Evolutionary conservation across 37 sponge, comb jelly and placozoan species (phyloP).

Genomic region (Aphrocallistes beatrix): DNA sequence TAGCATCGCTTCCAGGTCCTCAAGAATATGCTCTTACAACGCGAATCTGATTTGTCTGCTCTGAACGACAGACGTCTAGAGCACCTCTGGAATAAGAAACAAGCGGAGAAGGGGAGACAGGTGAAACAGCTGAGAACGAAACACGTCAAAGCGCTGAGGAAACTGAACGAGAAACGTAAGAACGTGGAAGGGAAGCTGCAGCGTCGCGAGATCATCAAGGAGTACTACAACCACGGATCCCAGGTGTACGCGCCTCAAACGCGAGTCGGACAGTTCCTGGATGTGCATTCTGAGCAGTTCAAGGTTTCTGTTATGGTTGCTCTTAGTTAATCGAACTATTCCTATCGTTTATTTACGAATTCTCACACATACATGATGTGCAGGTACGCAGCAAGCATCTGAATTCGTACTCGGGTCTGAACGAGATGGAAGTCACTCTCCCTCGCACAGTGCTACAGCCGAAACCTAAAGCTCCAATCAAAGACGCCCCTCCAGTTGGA

Average conservation of each 20-base stretch:
- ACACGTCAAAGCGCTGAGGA: constrained; percentile 85
- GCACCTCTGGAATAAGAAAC: constrained; percentile 79
- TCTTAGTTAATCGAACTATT: too few relatives aligned
- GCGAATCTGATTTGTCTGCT: constrained; percentile 59
- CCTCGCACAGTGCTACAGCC: neutral
- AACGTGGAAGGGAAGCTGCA: constrained; percentile 67
- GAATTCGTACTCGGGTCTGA: neutral
- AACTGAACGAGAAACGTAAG: constrained; percentile 51
- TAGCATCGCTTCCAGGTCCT: constrained; percentile 25
- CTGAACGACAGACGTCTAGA: constrained; percentile 66
- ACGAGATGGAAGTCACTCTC: neutral
- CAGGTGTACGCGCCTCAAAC: constrained; percentile 91
- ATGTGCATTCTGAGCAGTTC: constrained; percentile 65
- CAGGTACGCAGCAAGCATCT: constrained; percentile 7
- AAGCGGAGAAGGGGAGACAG: constrained; percentile 51
- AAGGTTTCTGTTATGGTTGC: too few relatives aligned
- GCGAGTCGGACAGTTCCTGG: constrained; percentile 79
- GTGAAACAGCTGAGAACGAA: constrained; percentile 55
- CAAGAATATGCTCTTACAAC: constrained; percentile 46
- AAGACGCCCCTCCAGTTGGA: neutral
- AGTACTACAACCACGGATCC: constrained; percentile 77
- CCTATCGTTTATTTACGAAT: too few relatives aligned
- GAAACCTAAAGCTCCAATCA: neutral
- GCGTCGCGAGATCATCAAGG: constrained; percentile 50
- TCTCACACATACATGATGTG: too few relatives aligned